phyloP scores from a whole-genome alignment of 2,888 invertebrate genomes.

The Hymenopus coronatus region DNA sequence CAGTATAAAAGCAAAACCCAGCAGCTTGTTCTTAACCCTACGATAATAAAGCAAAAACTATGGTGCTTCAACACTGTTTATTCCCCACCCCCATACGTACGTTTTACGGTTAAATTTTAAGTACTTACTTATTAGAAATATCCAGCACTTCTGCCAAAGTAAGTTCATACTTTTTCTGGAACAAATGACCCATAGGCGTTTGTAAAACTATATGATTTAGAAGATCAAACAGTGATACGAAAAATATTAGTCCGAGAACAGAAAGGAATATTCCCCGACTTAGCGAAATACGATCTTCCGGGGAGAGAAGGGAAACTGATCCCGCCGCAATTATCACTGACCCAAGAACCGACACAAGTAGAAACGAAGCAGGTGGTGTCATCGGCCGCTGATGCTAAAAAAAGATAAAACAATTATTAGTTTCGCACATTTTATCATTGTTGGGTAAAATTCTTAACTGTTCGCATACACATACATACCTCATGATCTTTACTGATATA shows the following conservation, averaged over 20 bases:
- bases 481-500: constrained; percentile 22
- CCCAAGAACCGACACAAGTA: constrained; percentile 47
- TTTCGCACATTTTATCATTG: neutral
- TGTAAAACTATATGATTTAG: constrained; percentile 60
- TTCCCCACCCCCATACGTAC: too few relatives aligned
- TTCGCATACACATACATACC: constrained; percentile 1
- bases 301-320: constrained; percentile 50
- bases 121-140: constrained; percentile 70
- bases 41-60: too few relatives aligned
- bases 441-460: neutral
- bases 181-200: constrained; percentile 57
- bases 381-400: constrained; percentile 26
- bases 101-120: neutral
- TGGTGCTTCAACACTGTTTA: neutral
- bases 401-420: neutral
- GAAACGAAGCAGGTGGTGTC: constrained; percentile 39
- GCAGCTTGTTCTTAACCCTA: too few relatives aligned
- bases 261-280: constrained; percentile 61
- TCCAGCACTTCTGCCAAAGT: constrained; percentile 66
- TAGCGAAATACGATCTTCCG: constrained; percentile 56
- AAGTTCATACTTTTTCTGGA: constrained; percentile 63
- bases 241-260: constrained; percentile 63
- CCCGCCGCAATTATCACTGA: constrained; percentile 48
- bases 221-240: constrained; percentile 64
- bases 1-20: too few relatives aligned